These are phyloP conservation scores for Benthosema pterotum DNA, from an alignment of 2,797 vertebrate species.

Conservation along the genomic window DNA sequence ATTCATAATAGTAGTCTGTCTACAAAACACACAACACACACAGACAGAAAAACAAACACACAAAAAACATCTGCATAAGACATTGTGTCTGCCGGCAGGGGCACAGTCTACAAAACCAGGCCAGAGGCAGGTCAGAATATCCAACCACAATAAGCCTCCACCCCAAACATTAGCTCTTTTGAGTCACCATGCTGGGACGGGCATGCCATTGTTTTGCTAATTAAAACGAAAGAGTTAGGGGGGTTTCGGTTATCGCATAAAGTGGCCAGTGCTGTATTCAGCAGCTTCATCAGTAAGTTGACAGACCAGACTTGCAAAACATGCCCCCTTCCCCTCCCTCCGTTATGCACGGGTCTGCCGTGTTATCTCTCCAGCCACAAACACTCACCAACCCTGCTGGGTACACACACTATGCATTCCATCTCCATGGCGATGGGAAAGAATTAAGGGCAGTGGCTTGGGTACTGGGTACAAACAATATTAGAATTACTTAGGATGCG, in stretches of 20 bases:
- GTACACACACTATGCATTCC: conserved; percentile 67
- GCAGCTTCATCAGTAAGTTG: conserved; percentile 16
- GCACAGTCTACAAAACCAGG: conserved; percentile 15
- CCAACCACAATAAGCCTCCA: conserved; percentile 35
- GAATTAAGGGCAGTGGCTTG: conserved; percentile 24
- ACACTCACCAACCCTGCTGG: conserved; percentile 30
- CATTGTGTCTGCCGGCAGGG: conserved; percentile 14
- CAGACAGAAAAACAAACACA: neutral
- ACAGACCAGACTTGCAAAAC: conserved; percentile 25
- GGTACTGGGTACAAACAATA: conserved; percentile 17
- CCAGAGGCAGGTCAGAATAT: conserved; percentile 32
- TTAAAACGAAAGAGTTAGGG: conserved; percentile 20
- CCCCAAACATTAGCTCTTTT: conserved; percentile 37
- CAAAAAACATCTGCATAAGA: conserved; percentile 26
- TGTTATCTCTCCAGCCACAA: conserved; percentile 38
- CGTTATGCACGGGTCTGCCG: neutral
- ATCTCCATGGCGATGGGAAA: conserved; percentile 58
- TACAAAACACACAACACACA: conserved; percentile 78
- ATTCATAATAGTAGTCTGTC: conserved; percentile 95
- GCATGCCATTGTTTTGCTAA: conserved; percentile 21
- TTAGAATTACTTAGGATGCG: no score
- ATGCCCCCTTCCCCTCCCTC: conserved; percentile 7
- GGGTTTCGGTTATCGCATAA: neutral
- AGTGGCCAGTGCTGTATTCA: conserved; percentile 18
- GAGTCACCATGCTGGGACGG: conserved; percentile 31